Evolutionary conservation across 2,113 vertebrate genomes (phyloP), one percentile per base, ranked within the genome.

Genomic region (Morphnarchus princeps): DNA sequence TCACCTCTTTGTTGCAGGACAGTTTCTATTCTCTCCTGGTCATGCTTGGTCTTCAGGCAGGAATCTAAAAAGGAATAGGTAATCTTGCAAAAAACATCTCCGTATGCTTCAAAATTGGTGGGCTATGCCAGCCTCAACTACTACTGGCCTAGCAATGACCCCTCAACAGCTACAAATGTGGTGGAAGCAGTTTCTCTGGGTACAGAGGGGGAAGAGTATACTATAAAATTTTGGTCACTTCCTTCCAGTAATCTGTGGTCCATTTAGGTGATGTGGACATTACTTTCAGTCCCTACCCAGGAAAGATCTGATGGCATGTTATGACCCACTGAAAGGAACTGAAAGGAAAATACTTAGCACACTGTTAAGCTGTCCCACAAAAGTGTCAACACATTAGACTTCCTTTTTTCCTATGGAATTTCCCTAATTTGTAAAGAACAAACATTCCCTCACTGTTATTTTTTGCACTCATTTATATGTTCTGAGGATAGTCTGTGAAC

Each of bases 281-380:
- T 59, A 54, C 20, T 72, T 87, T 84, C 65, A 77, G 38, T 45
- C 26, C 26, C 47, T 89, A 73, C 13, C 28, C 82, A 92, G 82
- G 71, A 94, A 92, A 80, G 83, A 88, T 43, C 71, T 55, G 29
- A 81, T 77, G 24, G n/a, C 26, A 40, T 34, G 22, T 86, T 83
- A 82, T 13, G 17, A 62, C 13, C 59, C 54, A 83, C 3, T 11
- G 20, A 93, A 88, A 81, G 14, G 22, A 93, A 85, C 31, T 79
- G 52, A 90, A 93, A 97, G 29, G 34, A 94, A 95, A 90, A 92
- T 38, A 91, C 67, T 94, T 88, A 80, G 29, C 92, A 90, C 43
- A 42, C 49, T 82, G 32, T 92, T 95, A 96, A 95, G 24, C 11
- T 81, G n/a, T 71, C 82, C 49, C 85, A 92, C 85, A 86, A 81